Conservation (phyloP, 1,140 invertebrate species). For the Drosophila punjabiensis region DNA sequence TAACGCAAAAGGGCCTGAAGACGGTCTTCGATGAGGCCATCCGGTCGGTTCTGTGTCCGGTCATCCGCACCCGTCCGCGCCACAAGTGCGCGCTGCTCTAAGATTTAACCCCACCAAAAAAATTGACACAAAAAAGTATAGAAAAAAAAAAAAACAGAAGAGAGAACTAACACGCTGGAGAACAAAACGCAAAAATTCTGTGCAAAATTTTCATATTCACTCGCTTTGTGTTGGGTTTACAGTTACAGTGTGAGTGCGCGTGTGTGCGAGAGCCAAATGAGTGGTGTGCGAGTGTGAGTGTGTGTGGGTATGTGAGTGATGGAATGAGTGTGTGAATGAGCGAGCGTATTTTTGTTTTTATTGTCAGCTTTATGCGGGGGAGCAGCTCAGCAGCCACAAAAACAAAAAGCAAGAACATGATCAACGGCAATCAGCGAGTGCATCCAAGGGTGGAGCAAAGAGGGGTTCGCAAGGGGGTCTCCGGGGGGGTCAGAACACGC, state of each 20-base stretch:
- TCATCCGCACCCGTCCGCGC: no score
- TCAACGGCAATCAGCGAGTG: slow-evolving; percentile 37
- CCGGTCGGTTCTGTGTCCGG: no score
- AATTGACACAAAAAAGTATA: slow-evolving; percentile 3
- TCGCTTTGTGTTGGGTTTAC: slow-evolving; percentile 66
- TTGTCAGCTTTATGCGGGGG: slow-evolving; percentile 55
- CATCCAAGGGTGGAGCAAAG: slow-evolving; percentile 47
- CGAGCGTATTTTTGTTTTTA: slow-evolving; percentile 49
- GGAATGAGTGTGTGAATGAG: slow-evolving; percentile 25
- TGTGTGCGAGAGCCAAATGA: slow-evolving; percentile 21
- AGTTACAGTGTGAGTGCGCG: slow-evolving; percentile 40
- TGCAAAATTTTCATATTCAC: slow-evolving; percentile 67
- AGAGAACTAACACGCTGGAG: slow-evolving; percentile 28
- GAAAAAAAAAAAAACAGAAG: slow-evolving; percentile 13
- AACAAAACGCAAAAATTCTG: slow-evolving; percentile 61
- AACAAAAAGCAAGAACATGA: slow-evolving; percentile 24
- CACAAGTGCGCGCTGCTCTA: no score
- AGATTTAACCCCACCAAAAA: slow-evolving; percentile 6
- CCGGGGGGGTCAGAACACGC: slow-evolving; percentile 30
- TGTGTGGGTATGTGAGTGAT: slow-evolving; percentile 6
- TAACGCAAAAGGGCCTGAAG: no score
- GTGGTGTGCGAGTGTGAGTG: slow-evolving; percentile 8
- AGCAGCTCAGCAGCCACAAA: slow-evolving; percentile 38
- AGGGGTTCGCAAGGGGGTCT: slow-evolving; percentile 30
- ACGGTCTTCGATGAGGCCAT: no score